phyloP scores from a whole-genome alignment of 64 coral and sea anemone species.

The Exaiptasia diaphana region DNA sequence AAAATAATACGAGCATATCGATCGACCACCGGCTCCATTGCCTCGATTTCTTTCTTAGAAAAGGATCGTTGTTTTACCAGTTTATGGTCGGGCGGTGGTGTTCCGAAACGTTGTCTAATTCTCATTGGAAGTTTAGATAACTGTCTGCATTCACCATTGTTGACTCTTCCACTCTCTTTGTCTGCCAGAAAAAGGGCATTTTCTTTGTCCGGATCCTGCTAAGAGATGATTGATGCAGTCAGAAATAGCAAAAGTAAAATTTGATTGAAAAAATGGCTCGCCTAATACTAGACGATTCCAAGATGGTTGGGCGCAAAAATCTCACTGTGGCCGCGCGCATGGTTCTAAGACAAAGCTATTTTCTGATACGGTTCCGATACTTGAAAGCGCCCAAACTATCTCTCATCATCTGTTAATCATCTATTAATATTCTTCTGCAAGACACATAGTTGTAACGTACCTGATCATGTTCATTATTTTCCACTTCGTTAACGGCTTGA shows the following conservation, averaged over 20 bases:
- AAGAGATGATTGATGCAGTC: no score
- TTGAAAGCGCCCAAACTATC: no score
- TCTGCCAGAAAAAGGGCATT: constrained; percentile 56
- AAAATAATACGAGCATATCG: constrained; percentile 66
- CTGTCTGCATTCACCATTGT: neutral
- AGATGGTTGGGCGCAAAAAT: no score
- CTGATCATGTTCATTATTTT: no score
- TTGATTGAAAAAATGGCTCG: no score
- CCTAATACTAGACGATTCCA: no score
- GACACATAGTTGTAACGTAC: no score
- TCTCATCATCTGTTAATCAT: neutral
- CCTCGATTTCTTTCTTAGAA: constrained; percentile 75
- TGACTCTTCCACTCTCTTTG: neutral
- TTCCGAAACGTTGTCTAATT: constrained; percentile 20
- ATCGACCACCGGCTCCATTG: constrained; percentile 63
- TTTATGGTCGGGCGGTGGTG: neutral
- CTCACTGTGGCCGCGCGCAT: no score
- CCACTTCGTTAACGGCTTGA: neutral
- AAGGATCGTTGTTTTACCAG: constrained; percentile 71
- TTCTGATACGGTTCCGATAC: no score
- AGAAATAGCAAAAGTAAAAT: no score
- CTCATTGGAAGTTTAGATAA: neutral
- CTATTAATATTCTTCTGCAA: no score
- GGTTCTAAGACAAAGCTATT: no score
- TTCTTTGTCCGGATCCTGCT: constrained; percentile 64